phyloP scores from a whole-genome alignment of 2,113 vertebrate species.

The Cricetomys ansorgei region DNA sequence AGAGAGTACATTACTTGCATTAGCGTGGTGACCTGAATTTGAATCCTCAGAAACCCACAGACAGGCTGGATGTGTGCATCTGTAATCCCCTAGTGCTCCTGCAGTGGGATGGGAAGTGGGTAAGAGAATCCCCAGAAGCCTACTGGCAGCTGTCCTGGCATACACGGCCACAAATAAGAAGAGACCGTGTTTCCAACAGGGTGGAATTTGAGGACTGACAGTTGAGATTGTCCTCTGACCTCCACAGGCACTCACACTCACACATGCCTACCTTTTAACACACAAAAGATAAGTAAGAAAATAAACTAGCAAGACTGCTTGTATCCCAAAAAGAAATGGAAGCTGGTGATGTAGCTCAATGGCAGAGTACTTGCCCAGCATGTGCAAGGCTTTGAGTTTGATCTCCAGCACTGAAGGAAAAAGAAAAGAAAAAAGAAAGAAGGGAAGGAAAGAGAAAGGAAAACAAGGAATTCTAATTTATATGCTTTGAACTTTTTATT shows the following conservation, averaged over 20 bases:
- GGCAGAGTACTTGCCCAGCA: neutral
- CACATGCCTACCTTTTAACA: neutral
- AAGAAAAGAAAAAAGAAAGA: neutral
- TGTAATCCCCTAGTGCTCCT: neutral
- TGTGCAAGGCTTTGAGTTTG: neutral
- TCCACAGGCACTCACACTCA: neutral
- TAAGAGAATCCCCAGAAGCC: neutral
- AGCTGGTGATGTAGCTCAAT: neutral
- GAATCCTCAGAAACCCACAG: neutral
- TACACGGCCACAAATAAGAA: neutral
- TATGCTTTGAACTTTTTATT: neutral
- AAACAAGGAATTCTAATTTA: neutral
- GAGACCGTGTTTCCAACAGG: neutral
- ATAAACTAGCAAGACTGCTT: neutral
- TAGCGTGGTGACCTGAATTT: neutral
- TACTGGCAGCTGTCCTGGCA: neutral
- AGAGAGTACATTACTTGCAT: neutral
- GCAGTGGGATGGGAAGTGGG: neutral
- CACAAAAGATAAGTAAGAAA: neutral
- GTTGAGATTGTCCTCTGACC: neutral
- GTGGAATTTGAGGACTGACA: neutral
- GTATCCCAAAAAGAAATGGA: neutral
- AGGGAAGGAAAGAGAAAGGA: neutral
- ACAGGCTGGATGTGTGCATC: neutral
- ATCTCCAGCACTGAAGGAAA: neutral